phyloP scores from a whole-genome alignment of 2,797 vertebrate genomes.

The Manis javanica region DNA sequence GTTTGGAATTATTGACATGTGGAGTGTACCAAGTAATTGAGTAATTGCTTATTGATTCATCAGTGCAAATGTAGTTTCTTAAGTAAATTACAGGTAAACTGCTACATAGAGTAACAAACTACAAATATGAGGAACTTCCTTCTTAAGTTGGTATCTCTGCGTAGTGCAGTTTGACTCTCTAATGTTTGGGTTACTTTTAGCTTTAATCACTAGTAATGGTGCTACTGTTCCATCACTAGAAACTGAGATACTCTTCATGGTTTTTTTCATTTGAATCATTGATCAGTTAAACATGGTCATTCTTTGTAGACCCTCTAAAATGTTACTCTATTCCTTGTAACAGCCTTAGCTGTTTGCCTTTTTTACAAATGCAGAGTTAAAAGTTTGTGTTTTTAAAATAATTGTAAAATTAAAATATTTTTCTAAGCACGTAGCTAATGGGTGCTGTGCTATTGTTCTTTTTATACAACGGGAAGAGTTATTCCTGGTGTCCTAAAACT shows the following conservation, averaged over 20 bases:
- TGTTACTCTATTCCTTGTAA: slow-evolving; percentile 23
- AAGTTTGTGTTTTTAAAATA: slow-evolving; percentile 52
- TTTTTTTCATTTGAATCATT: slow-evolving; percentile 66
- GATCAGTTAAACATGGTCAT: neutral
- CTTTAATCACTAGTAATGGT: slow-evolving; percentile 21
- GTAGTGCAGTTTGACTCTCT: neutral
- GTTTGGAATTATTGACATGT: slow-evolving; percentile 9
- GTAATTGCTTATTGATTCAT: slow-evolving; percentile 4
- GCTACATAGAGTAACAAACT: neutral
- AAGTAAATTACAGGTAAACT: slow-evolving; percentile 15
- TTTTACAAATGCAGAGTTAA: slow-evolving; percentile 37
- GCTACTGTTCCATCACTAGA: slow-evolving; percentile 8
- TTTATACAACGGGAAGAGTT: slow-evolving; percentile 42
- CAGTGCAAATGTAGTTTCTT: neutral
- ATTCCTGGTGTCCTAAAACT: neutral
- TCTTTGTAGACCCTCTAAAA: slow-evolving; percentile 43
- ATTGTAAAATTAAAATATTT: slow-evolving; percentile 26
- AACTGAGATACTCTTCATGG: slow-evolving; percentile 21
- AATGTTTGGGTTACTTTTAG: neutral
- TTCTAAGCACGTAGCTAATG: neutral
- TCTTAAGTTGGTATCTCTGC: neutral
- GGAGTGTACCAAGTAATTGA: neutral
- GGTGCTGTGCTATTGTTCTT: neutral
- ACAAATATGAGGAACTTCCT: slow-evolving; percentile 11
- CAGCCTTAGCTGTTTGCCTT: slow-evolving; percentile 19